Base-by-base conservation (phyloP, 2,797 vertebrate genomes). In the Propithecus deckenii region DNA sequence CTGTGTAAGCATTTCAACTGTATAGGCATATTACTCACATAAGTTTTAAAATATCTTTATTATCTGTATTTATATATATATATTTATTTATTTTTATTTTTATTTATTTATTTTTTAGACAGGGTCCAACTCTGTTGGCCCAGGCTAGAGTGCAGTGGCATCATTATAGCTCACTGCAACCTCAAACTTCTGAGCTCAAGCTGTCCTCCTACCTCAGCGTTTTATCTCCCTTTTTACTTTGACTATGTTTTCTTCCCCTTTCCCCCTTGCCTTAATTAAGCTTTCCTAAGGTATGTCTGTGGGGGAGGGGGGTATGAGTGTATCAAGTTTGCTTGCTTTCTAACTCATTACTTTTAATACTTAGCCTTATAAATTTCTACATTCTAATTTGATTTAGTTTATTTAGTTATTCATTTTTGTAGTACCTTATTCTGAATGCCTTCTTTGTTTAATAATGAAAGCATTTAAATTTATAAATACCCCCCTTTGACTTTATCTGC, bases 361-460 rank as follows among this genome's bases (percentile, higher is more conserved):
- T 84, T 80, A 52, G 5, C 46, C 48, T 95, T 86, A 89, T n/a
- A 93, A 86, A 72, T 89, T 88, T 92, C 4, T 78, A 48, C 15
- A 48, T 83, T 23, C 55, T 74, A n/a, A 32, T 93, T 91, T 78
- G 14, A 88, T 92, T 95, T 74, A 61, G 28, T 41, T 71, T 89
- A 63, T 52, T 71, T 79, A 43, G 32, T 89, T 94, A 61, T 76
- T 94, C 15, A 41, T 65, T 95, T 84, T 48, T 94, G 0, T 59
- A 57, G 18, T n/a, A 61, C 55, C 15, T 74, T 72, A 83, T 81
- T 83, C 25, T 96, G 50, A 67, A 72, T 59, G 28, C 78, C 89
- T 79, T 71, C 86, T 76, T 46, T 61, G 11, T 89, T 93, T 91
- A 74, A n/a, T 95, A 72, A 48, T 91, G 55, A 35, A 90, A 94